These are phyloP conservation scores for Limulus polyphemus DNA, from an alignment of 2,888 invertebrate genomes.

Conservation along the genomic window DNA sequence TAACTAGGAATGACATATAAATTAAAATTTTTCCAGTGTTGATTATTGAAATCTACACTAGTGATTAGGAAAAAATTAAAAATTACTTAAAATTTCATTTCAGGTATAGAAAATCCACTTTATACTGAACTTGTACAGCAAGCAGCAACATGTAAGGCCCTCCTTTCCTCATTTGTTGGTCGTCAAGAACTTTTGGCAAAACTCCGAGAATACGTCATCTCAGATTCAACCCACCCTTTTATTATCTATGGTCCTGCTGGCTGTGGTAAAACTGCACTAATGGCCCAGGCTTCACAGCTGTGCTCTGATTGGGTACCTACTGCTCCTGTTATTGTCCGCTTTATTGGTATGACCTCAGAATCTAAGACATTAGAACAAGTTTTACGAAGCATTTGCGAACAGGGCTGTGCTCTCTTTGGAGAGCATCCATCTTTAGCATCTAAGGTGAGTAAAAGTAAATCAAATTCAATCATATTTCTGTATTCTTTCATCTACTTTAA, in stretches of 20 bases:
- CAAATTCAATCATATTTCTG: too few relatives aligned
- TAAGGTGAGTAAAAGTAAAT: slow-evolving; percentile 26
- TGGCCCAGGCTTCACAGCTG: slow-evolving; percentile 61
- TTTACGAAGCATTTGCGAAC: slow-evolving; percentile 39
- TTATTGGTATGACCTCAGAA: slow-evolving; percentile 45
- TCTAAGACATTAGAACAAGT: slow-evolving; percentile 51
- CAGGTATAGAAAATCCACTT: slow-evolving; percentile 45
- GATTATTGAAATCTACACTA: too few relatives aligned
- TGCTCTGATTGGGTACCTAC: slow-evolving; percentile 43
- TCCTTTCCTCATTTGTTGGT: slow-evolving; percentile 55
- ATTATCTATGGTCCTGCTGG: slow-evolving; percentile 66
- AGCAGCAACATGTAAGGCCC: slow-evolving; percentile 55
- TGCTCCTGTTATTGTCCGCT: slow-evolving; percentile 38
- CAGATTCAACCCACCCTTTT: slow-evolving; percentile 46
- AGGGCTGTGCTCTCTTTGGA: slow-evolving; percentile 52
- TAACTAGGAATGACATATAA: too few relatives aligned
- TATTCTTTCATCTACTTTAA: too few relatives aligned
- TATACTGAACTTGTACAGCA: slow-evolving; percentile 60
- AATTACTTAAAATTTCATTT: background rate
- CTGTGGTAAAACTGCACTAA: slow-evolving; percentile 66
- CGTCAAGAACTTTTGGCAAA: slow-evolving; percentile 54
- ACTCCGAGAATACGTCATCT: slow-evolving; percentile 49
- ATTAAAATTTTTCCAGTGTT: too few relatives aligned
- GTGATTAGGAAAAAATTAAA: background rate
- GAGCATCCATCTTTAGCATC: slow-evolving; percentile 43